These are phyloP conservation scores for Coremacera marginata DNA, from an alignment of 2,888 invertebrate species.

Conservation along the genomic window DNA sequence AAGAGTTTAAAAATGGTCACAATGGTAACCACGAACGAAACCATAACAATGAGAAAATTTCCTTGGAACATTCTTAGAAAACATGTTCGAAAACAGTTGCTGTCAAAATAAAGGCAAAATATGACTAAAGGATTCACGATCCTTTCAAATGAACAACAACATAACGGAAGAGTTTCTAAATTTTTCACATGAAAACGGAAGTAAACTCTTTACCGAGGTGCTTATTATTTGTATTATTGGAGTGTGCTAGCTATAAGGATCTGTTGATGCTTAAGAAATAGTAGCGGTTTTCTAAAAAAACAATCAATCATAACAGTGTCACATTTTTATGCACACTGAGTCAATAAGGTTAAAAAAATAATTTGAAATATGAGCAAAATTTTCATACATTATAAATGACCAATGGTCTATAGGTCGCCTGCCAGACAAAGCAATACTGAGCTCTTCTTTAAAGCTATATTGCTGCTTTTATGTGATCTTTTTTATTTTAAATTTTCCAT, in stretches of 20 bases:
- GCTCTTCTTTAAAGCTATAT: no score
- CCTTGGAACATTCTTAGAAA: slow-evolving; percentile 6
- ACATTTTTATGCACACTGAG: background rate
- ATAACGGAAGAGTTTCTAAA: background rate
- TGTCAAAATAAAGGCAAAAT: slow-evolving; percentile 26
- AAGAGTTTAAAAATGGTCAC: background rate
- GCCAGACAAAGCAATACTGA: background rate
- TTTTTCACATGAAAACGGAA: slow-evolving; percentile 37
- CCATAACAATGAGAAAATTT: background rate
- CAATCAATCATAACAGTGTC: slow-evolving; percentile 9
- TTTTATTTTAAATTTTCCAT: background rate
- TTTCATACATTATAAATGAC: background rate
- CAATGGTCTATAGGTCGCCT: background rate
- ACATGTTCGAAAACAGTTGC: slow-evolving; percentile 32
- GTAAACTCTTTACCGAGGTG: slow-evolving; percentile 35
- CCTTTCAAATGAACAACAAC: background rate
- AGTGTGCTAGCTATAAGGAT: background rate
- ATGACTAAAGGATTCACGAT: background rate
- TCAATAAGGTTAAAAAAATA: background rate
- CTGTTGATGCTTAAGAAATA: background rate
- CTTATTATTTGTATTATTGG: background rate
- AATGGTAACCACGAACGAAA: slow-evolving; percentile 29
- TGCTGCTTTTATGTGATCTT: background rate
- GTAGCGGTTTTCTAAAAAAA: background rate
- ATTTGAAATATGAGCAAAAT: background rate